A percentile compares a stretch with the other conserved stretches of the same genome.
Conservation (phyloP, 2,888 invertebrate genomes). For the Drosophila multiciliata region DNA sequence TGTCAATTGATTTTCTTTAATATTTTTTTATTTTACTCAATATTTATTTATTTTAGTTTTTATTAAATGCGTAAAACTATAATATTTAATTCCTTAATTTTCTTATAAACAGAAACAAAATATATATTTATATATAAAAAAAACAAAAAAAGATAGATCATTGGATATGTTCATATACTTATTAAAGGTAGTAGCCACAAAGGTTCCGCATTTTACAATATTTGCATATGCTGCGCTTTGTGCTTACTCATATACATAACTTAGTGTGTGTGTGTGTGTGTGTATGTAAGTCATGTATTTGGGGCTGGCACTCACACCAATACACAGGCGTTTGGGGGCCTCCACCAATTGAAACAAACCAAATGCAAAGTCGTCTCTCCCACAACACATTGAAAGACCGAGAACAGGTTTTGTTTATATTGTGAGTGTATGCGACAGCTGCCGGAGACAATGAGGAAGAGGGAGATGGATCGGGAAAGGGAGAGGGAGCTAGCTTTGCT, state of each 20-base stretch:
- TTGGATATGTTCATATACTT: conserved; percentile 37
- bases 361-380: conserved; percentile 78
- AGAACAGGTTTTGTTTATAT: conserved; percentile 69
- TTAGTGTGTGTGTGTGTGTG: conserved; percentile 11
- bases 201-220: conserved; percentile 63
- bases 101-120: conserved; percentile 1
- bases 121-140: background rate
- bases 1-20: background rate
- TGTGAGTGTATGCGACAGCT: conserved; percentile 44
- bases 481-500: conserved; percentile 14
- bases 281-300: conserved; percentile 41
- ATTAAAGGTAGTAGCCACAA: conserved; percentile 33
- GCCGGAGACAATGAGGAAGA: conserved; percentile 17
- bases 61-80: background rate
- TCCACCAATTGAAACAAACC: conserved; percentile 79
- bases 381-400: conserved; percentile 70
- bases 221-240: conserved; percentile 61
- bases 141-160: conserved; percentile 20
- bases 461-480: conserved; percentile 18
- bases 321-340: conserved; percentile 46
- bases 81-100: background rate
- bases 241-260: conserved; percentile 6
- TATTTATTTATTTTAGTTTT: background rate
- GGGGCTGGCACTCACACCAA: conserved; percentile 57
- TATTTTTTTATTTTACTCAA: background rate